Base-by-base conservation (phyloP, 2,113 vertebrate species). In the Willisornis vidua region DNA sequence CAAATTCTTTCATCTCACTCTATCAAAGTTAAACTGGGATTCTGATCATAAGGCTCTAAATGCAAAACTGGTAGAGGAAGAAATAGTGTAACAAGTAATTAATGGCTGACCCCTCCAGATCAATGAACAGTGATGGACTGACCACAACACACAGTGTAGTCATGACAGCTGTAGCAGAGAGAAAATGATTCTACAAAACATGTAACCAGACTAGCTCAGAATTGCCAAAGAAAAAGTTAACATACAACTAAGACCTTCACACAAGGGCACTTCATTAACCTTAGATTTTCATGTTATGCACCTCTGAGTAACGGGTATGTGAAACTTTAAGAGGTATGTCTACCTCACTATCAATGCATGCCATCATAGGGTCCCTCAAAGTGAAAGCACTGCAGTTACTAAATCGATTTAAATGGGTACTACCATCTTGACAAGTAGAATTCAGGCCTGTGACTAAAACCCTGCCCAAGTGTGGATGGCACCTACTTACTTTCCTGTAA, bases 141-240 rank as follows among this genome's bases (percentile, higher is more conserved):
- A 75, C n/a, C 49, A 59, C 39, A 24, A 85, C 37, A 57, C 24
- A 46, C 1, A 0, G 55, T 33, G 61, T 0, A 87, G 66, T 43
- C 52, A 46, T 0, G 0, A 45, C 2, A 19, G 39, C 79, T 71
- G 35, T 63, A 84, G 55, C 16, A 72, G 29, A 55, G 18, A 63
- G 41, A 84, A 89, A 84, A 48, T 0, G 12, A 25, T 82, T 52
- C 62, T 89, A 26, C 13, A 49, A 65, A 78, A 79, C 22, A 41
- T 41, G 17, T 5, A 26, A 58, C 31, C 22, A 83, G 31, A 17
- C 49, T 37, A 75, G 57, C 57, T 55, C 13, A 85, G 39, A 81
- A 48, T 22, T 75, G 29, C 33, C 68, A 78, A 59, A 67, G 19
- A 33, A 67, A 35, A 91, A 52, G 89, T 93, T 93, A 89, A 93